Percentiles rank a stretch among this genome's conserved stretches.
phyloP scores from a whole-genome alignment of 1,140 invertebrate species.

The Meloidogyne hapla region DNA sequence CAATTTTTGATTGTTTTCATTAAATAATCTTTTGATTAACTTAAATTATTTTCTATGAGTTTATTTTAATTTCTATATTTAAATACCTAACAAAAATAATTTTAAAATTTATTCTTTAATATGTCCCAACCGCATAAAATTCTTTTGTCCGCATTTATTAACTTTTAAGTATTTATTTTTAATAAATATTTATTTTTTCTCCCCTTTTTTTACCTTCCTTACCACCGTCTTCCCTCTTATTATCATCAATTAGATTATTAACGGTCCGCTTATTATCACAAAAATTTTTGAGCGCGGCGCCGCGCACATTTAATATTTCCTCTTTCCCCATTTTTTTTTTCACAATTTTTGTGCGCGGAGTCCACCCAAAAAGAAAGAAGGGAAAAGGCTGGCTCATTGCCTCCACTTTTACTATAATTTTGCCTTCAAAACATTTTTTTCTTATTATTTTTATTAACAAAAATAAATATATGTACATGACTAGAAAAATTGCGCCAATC shows the following conservation, averaged over 20 bases:
- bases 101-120: too few species aligned
- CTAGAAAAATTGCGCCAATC: too few species aligned
- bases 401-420: not conserved
- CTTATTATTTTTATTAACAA: not conserved
- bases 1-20: too few species aligned
- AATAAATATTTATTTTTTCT: not conserved
- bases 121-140: too few species aligned
- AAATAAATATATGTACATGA: not conserved
- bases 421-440: not conserved
- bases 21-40: too few species aligned
- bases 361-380: not conserved
- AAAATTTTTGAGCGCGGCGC: not conserved
- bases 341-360: not conserved
- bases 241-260: constrained; percentile 6
- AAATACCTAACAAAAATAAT: too few species aligned
- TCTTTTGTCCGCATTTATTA: too few species aligned
- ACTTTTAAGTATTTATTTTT: not conserved
- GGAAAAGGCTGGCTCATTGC: not conserved
- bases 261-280: constrained; percentile 5
- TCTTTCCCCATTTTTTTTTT: not conserved
- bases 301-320: not conserved
- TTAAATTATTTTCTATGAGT: too few species aligned
- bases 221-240: not conserved
- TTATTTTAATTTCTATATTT: too few species aligned
- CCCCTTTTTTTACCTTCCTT: not conserved